Percentiles rank a stretch among this genome's conserved stretches.
phyloP scores from a whole-genome alignment of 2,888 invertebrate genomes.

The Heliconius cydno region DNA sequence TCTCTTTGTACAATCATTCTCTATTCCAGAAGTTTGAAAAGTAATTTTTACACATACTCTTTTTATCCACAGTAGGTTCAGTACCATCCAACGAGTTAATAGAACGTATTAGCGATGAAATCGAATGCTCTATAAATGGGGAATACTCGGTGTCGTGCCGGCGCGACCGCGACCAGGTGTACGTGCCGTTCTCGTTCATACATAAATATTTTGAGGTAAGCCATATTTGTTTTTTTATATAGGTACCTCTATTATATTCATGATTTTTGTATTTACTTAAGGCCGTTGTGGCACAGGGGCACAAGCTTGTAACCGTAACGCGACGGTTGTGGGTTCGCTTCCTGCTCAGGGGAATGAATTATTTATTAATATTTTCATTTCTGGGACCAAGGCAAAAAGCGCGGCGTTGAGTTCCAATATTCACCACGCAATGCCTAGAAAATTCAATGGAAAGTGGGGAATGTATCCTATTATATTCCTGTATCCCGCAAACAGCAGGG shows the following conservation, averaged over 20 bases:
- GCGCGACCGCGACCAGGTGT: constrained; percentile 93
- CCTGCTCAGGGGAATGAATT: background rate
- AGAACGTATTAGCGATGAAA: constrained; percentile 81
- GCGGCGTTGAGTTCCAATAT: too few relatives aligned
- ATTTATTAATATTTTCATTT: too few relatives aligned
- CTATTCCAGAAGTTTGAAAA: too few relatives aligned
- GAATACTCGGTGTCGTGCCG: constrained; percentile 92
- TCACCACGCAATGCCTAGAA: background rate
- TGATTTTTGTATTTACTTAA: background rate
- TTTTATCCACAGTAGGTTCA: constrained; percentile 57
- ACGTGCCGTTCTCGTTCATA: constrained; percentile 95
- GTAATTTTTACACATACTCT: background rate
- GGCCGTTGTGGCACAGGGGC: background rate
- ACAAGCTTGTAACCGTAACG: background rate
- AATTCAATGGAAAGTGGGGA: background rate
- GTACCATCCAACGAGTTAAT: constrained; percentile 60
- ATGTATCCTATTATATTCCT: too few relatives aligned
- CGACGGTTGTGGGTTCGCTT: background rate
- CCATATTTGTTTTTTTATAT: background rate
- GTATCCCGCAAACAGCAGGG: too few relatives aligned
- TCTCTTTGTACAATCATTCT: too few relatives aligned
- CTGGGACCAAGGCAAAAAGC: too few relatives aligned
- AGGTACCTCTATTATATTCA: background rate
- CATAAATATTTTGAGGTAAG: constrained; percentile 95
- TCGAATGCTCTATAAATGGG: constrained; percentile 95